Percentiles rank a stretch among this genome's conserved stretches.
Evolutionary conservation across 2,113 vertebrate genomes (phyloP).

Genomic region (Larimichthys crocea): DNA sequence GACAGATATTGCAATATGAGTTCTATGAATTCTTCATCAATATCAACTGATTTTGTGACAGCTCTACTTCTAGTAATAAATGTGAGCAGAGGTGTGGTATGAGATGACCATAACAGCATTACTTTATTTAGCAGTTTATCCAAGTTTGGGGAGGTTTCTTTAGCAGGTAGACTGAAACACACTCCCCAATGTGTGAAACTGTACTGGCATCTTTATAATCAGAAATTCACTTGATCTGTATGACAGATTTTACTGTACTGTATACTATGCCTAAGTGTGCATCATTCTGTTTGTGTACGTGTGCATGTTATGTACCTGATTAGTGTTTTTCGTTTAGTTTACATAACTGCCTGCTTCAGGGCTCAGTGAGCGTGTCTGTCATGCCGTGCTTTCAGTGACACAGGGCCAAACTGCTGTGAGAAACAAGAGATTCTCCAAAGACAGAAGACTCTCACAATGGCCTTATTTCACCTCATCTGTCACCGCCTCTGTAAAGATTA

Average conservation of each 20-base stretch:
- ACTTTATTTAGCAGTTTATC: background rate
- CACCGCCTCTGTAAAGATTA: constrained; percentile 38
- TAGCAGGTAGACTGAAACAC: background rate
- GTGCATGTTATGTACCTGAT: background rate
- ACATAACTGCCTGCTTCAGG: constrained; percentile 3
- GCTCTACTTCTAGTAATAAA: too few species aligned
- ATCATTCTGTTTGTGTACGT: background rate
- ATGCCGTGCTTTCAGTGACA: constrained; percentile 10
- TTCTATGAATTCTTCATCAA: too few species aligned
- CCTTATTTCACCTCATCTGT: constrained; percentile 49
- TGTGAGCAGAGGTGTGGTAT: too few species aligned
- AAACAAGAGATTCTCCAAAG: constrained; percentile 41
- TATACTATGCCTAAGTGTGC: background rate
- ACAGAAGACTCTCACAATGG: constrained; percentile 45
- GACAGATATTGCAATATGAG: too few species aligned
- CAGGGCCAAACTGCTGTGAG: constrained; percentile 26
- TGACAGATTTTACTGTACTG: background rate
- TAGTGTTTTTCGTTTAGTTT: constrained; percentile 17
- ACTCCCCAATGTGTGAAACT: too few species aligned
- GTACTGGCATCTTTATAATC: too few species aligned
- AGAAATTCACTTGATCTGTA: background rate
- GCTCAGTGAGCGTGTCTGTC: background rate
- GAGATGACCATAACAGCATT: too few species aligned
- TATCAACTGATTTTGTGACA: too few species aligned
- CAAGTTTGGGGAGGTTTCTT: too few species aligned